Percentiles rank a stretch among this genome's conserved stretches.
These are phyloP conservation scores for Temnothorax nylanderi DNA, from an alignment of 1,140 invertebrate genomes.

Conservation along the genomic window DNA sequence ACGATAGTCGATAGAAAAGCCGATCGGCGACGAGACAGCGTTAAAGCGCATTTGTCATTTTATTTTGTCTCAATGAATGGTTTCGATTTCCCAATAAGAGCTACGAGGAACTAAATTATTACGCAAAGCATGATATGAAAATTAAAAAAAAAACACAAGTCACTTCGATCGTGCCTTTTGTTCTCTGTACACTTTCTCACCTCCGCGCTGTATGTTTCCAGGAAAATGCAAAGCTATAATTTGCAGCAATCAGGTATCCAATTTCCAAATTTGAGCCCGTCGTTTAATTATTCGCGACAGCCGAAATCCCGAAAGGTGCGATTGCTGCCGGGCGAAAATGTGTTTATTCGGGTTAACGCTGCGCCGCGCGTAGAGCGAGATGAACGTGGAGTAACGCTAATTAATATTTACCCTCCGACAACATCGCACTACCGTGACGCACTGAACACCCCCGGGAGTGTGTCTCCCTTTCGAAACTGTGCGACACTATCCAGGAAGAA, in stretches of 20 bases:
- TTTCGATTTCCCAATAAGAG: conserved; percentile 12
- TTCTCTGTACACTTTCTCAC: background rate
- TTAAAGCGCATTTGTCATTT: conserved; percentile 19
- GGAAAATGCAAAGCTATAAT: background rate
- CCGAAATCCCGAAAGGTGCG: conserved; percentile 77
- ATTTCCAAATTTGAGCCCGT: conserved; percentile 2
- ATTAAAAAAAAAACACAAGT: background rate
- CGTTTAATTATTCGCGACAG: conserved; percentile 71
- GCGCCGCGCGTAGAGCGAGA: conserved; percentile 77
- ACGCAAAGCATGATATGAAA: background rate
- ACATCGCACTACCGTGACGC: conserved; percentile 80
- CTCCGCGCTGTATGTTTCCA: background rate
- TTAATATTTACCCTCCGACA: conserved; percentile 85
- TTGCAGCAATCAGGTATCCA: background rate
- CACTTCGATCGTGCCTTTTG: background rate
- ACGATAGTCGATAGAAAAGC: conserved; percentile 44
- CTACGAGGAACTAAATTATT: conserved; percentile 8
- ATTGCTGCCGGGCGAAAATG: conserved; percentile 69
- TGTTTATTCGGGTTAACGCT: conserved; percentile 84
- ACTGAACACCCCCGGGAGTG: background rate
- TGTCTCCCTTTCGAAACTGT: conserved; percentile 18
- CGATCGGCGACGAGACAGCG: background rate
- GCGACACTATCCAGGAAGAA: background rate
- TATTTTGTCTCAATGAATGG: background rate
- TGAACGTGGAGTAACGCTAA: conserved; percentile 81